Base-by-base conservation (phyloP, 2,113 vertebrate genomes). In the Calidris pygmaea region DNA sequence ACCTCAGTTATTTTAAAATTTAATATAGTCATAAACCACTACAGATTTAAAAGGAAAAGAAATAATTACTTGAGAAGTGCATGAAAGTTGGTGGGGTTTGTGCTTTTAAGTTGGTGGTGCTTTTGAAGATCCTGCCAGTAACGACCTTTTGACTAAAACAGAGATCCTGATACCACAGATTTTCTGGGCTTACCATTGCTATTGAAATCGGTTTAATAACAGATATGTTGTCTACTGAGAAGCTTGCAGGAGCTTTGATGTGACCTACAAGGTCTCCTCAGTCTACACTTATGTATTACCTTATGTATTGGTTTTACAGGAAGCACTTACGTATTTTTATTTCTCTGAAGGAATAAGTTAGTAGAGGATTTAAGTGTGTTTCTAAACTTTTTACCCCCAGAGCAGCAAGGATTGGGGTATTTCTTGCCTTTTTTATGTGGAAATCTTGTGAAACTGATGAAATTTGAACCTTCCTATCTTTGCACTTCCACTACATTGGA, bases 51-150 rank as follows among this genome's bases (percentile, higher is more conserved):
- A 45, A 21, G 37, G 9, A 11, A 39, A 29, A 34, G 14, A 65
- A 35, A 10, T 6, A 35, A 37, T 2, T 34, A 14, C 23, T 79
- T 48, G 65, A 87, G 43, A 75, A 79, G 23, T 3, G 1, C 30
- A 22, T 76, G 32, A 12, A 72, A 85, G n/a, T 59, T 89, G 60
- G 13, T 62, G 47, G 50, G 10, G 37, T 89, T 87, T 71, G 41
- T 67, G 29, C 81, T 93, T 92, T 91, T 74, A 93, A 37, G n/a
- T 47, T 48, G 53, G 18, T 77, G 48, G 7, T 91, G 56, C 72
- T 87, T 95, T 89, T 89, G 80, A 85, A 94, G 91, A 77, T 78
- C 48, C 29, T 89, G 43, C 43, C 84, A 83, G 60, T 78, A 91
- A 78, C 0, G 6, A 76, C 30, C 35, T 87, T 72, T 74, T 91